Conservation (phyloP, 2,888 invertebrate genomes). For the Nemotelus pantherinus region DNA sequence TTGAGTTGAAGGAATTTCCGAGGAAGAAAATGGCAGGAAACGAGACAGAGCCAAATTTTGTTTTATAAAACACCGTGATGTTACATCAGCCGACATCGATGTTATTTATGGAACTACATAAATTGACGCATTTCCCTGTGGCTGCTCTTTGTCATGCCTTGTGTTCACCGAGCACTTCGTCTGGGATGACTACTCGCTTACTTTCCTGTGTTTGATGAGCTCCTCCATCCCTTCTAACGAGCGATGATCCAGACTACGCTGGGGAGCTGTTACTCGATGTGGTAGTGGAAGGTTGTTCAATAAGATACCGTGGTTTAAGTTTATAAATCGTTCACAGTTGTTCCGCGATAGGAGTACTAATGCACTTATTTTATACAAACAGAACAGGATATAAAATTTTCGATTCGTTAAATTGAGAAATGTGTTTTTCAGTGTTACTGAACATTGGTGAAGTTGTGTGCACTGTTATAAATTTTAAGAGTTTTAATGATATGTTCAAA, state of each 20-base stretch:
- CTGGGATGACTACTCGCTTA: neutral
- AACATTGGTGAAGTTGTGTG: no score
- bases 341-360: slow-evolving; percentile 48
- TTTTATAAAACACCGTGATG: slow-evolving; percentile 51
- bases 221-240: neutral
- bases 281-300: slow-evolving; percentile 33
- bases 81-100: slow-evolving; percentile 50
- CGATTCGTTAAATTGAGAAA: slow-evolving; percentile 43
- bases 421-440: neutral
- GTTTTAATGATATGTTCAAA: no score
- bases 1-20: slow-evolving; percentile 27
- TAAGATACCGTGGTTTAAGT: slow-evolving; percentile 46
- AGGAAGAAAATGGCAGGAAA: slow-evolving; percentile 43
- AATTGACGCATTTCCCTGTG: slow-evolving; percentile 44
- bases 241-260: slow-evolving; percentile 18
- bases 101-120: slow-evolving; percentile 50
- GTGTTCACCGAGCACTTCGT: neutral
- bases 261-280: slow-evolving; percentile 45
- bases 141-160: neutral
- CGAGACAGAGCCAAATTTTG: slow-evolving; percentile 48
- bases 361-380: slow-evolving; percentile 31
- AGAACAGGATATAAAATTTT: slow-evolving; percentile 39
- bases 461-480: no score
- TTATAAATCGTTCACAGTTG: slow-evolving; percentile 47
- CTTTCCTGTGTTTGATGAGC: slow-evolving; percentile 9